Conservation (phyloP, 53 echinoderm and acorn worm species). For the Holothuria leucospilota region DNA sequence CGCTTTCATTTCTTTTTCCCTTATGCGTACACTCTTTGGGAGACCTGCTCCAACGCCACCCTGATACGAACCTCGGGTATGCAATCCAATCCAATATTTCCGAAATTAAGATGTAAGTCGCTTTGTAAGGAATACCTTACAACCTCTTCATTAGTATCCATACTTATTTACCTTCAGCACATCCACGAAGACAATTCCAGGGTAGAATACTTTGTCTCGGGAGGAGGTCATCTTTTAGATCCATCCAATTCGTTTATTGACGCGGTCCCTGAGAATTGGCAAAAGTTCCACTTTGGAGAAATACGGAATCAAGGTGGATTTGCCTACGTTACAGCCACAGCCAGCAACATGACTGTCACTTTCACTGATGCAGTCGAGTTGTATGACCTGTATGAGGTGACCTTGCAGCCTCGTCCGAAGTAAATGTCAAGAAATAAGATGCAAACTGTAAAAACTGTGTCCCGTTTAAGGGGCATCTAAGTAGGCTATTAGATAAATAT, state of each 20-base stretch:
- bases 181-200: slow-evolving; percentile 52
- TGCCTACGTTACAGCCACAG: slow-evolving; percentile 61
- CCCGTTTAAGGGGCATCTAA: no score
- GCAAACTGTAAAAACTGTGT: background rate
- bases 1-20: no score
- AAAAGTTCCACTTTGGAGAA: slow-evolving; percentile 54
- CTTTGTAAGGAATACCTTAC: no score
- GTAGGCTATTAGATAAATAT: no score
- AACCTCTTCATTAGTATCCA: no score
- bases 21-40: no score
- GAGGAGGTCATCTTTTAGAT: slow-evolving; percentile 52
- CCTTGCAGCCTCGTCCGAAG: slow-evolving; percentile 38
- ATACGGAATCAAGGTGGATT: slow-evolving; percentile 55
- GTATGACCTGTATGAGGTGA: slow-evolving; percentile 52
- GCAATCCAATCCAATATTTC: no score
- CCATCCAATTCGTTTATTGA: slow-evolving; percentile 21
- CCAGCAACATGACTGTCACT: slow-evolving; percentile 60
- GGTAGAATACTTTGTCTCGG: slow-evolving; percentile 68
- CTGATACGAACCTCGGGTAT: no score
- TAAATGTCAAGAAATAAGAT: background rate
- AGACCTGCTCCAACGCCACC: no score
- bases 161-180: slow-evolving; percentile 34
- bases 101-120: no score
- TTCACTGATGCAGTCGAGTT: slow-evolving; percentile 62
- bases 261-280: slow-evolving; percentile 55